phyloP scores from a whole-genome alignment of 2,888 invertebrate genomes.

The Andrena camellia region DNA sequence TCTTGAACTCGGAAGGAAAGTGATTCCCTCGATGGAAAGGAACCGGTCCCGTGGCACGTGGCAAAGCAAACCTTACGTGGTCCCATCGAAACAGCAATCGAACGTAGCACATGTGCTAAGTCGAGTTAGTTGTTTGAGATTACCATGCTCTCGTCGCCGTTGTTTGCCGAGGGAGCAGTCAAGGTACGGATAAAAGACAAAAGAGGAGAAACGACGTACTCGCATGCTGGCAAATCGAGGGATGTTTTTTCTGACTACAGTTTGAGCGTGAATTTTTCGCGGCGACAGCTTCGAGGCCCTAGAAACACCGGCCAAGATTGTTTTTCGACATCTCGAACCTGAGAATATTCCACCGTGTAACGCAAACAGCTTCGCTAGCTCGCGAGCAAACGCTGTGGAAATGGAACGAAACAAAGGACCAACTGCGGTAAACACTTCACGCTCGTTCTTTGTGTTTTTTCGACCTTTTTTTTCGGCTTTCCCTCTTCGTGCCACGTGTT shows the following conservation, averaged over 20 bases:
- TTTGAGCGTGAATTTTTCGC: conserved; percentile 37
- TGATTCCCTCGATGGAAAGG: conserved; percentile 7
- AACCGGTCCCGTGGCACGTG: conserved; percentile 42
- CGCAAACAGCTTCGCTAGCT: conserved; percentile 46
- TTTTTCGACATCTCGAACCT: conserved; percentile 50
- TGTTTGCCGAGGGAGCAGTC: conserved; percentile 33
- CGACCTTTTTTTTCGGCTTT: not conserved
- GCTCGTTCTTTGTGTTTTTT: not conserved
- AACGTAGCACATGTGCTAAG: conserved; percentile 22
- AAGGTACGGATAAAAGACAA: conserved; percentile 10
- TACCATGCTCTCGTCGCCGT: conserved; percentile 9
- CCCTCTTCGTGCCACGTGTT: not conserved
- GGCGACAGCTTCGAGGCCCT: conserved; percentile 8
- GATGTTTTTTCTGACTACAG: conserved; percentile 31
- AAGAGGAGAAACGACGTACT: not conserved
- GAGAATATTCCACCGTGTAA: conserved; percentile 40
- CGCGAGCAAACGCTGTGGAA: conserved; percentile 55
- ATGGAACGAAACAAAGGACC: conserved; percentile 54
- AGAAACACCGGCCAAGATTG: conserved; percentile 51
- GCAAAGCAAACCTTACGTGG: conserved; percentile 14
- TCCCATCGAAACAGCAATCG: conserved; percentile 33
- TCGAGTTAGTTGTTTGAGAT: conserved; percentile 27
- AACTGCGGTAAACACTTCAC: conserved; percentile 50
- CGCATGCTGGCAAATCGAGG: conserved; percentile 24
- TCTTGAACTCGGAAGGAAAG: conserved; percentile 4